Conservation (phyloP, 2,113 vertebrate species). For the Sula dactylatra region DNA sequence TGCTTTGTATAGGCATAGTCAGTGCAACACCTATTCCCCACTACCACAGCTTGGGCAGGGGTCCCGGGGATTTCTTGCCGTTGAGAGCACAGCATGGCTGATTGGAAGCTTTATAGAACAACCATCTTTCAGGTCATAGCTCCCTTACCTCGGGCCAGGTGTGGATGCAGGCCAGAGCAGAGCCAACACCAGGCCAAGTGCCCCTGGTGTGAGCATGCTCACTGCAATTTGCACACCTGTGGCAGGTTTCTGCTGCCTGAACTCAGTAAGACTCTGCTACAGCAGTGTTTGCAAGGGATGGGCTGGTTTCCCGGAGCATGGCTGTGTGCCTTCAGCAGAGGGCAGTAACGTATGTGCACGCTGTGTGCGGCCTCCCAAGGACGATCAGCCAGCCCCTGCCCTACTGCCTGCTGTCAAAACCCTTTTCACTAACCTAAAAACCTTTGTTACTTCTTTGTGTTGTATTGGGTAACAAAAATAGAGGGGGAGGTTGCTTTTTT, state of each 20-base stretch:
- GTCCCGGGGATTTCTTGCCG: background rate
- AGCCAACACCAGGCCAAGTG: background rate
- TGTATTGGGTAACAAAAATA: background rate
- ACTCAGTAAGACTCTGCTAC: background rate
- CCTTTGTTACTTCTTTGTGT: background rate
- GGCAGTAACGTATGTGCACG: rapidly evolving
- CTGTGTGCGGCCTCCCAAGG: rapidly evolving
- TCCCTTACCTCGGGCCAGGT: background rate
- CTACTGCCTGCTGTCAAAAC: background rate
- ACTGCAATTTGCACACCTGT: background rate
- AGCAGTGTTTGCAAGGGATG: background rate
- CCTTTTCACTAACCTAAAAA: background rate
- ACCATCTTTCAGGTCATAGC: background rate
- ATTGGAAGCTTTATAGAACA: background rate
- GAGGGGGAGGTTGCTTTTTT: background rate
- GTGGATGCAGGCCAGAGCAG: background rate
- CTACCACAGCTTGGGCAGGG: background rate
- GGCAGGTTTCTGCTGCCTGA: background rate
- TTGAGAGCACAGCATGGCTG: background rate
- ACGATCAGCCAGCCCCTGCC: rapidly evolving
- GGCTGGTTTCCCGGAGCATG: background rate
- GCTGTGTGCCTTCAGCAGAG: background rate
- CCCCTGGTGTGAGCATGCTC: background rate
- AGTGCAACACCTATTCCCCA: background rate
- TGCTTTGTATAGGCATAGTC: background rate